A percentile compares a stretch with the other conserved stretches of the same genome.
Conservation (phyloP, 1,140 invertebrate species). For the Drosophila willistoni region DNA sequence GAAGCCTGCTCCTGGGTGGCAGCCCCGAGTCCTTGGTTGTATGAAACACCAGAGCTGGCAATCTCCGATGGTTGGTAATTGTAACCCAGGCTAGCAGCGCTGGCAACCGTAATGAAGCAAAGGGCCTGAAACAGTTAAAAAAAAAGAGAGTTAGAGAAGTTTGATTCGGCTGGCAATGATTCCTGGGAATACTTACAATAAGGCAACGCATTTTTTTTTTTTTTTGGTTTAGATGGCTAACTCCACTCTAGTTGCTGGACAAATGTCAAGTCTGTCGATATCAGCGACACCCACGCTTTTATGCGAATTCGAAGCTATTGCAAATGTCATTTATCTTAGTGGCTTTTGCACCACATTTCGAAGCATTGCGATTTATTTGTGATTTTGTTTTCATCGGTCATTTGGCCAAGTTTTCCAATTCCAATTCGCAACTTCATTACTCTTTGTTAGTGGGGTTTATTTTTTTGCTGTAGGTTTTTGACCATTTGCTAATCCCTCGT, state of each 20-base stretch:
- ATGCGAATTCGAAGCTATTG: conserved; percentile 47
- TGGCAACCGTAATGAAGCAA: conserved; percentile 48
- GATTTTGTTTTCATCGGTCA: conserved; percentile 21
- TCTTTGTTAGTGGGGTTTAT: conserved; percentile 19
- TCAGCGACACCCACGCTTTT: conserved; percentile 64
- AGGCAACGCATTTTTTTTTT: conserved; percentile 65
- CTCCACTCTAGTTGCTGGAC: conserved; percentile 48
- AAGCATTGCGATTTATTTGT: conserved; percentile 16
- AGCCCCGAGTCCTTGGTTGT: conserved; percentile 12
- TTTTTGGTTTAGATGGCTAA: conserved; percentile 38
- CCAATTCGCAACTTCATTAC: conserved; percentile 44
- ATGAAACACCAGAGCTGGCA: conserved; percentile 38
- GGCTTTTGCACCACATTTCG: conserved; percentile 40
- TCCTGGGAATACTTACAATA: conserved; percentile 54
- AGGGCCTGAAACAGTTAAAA: conserved; percentile 26
- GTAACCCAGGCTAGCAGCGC: conserved; percentile 53
- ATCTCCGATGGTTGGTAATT: conserved; percentile 61
- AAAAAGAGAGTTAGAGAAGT: neutral
- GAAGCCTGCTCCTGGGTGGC: conserved; percentile 32
- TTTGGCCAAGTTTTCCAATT: conserved; percentile 20
- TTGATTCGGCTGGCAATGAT: too few relatives aligned
- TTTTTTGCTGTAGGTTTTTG: conserved; percentile 2
- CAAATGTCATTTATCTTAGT: conserved; percentile 38
- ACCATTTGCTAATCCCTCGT: neutral
- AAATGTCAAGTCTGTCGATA: conserved; percentile 51